phyloP scores from a whole-genome alignment of 1,140 invertebrate species.

The Orchestia grillus region DNA sequence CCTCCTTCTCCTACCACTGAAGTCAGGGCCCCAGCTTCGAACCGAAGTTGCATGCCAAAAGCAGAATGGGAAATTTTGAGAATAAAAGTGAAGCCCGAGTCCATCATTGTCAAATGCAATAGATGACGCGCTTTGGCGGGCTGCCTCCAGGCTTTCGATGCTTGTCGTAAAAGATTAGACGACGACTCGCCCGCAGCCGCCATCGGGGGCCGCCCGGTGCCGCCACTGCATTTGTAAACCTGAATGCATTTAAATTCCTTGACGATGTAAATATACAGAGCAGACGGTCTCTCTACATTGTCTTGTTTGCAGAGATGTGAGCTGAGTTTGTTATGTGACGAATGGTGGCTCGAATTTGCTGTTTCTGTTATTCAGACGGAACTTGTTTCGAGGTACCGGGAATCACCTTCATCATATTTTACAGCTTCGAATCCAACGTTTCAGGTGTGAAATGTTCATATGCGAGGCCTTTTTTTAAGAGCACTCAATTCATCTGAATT shows the following conservation, averaged over 20 bases:
- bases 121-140: neutral
- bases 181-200: neutral
- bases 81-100: constrained; percentile 10
- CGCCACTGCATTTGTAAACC: neutral
- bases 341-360: neutral
- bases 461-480: no score
- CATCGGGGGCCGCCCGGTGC: neutral
- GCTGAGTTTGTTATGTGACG: neutral
- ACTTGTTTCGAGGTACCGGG: neutral
- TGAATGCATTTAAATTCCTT: neutral
- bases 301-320: neutral
- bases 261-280: neutral
- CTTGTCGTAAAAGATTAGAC: constrained; percentile 25
- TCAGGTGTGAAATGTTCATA: no score
- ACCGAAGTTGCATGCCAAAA: neutral
- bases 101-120: constrained; percentile 31
- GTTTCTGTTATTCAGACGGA: neutral
- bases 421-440: no score
- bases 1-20: neutral
- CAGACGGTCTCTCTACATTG: neutral
- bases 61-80: neutral
- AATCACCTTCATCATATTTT: neutral
- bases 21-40: neutral
- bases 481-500: no score
- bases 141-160: neutral